Evolutionary conservation across 2,113 vertebrate species (phyloP).

Genomic region (Cynocephalus volans): DNA sequence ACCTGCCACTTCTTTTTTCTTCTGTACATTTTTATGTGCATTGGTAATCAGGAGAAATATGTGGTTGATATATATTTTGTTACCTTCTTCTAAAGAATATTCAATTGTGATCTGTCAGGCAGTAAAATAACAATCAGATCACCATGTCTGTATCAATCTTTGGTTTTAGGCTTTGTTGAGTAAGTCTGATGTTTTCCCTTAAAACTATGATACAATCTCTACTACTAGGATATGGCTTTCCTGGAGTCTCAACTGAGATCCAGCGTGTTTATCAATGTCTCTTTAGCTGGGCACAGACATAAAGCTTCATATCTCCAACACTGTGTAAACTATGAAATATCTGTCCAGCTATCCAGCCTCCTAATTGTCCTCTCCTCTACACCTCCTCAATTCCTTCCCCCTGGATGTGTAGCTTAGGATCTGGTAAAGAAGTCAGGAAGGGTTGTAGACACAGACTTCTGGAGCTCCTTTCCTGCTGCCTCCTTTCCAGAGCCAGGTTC

Average conservation of each 20-base stretch:
- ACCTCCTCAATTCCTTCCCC: not conserved
- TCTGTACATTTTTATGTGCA: not conserved
- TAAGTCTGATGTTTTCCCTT: not conserved
- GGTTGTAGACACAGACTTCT: not conserved
- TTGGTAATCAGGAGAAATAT: not conserved
- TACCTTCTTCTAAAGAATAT: not conserved
- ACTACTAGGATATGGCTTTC: not conserved
- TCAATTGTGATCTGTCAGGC: not conserved
- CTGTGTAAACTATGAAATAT: not conserved
- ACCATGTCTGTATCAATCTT: not conserved
- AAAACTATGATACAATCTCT: not conserved
- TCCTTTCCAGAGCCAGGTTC: not conserved
- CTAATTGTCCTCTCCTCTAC: not conserved
- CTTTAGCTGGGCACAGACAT: not conserved
- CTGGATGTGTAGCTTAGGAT: not conserved
- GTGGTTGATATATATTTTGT: not conserved
- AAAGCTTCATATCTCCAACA: not conserved
- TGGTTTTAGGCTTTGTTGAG: not conserved
- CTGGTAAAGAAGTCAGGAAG: not conserved
- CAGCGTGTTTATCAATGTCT: not conserved
- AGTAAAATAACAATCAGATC: not conserved
- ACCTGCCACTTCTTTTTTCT: not conserved
- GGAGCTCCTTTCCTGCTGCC: not conserved
- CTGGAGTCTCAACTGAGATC: not conserved
- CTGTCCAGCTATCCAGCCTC: not conserved